Evolutionary conservation across 2,888 invertebrate species (phyloP), one percentile per base, ranked within the genome.

Genomic region (Microplitis deprimator): DNA sequence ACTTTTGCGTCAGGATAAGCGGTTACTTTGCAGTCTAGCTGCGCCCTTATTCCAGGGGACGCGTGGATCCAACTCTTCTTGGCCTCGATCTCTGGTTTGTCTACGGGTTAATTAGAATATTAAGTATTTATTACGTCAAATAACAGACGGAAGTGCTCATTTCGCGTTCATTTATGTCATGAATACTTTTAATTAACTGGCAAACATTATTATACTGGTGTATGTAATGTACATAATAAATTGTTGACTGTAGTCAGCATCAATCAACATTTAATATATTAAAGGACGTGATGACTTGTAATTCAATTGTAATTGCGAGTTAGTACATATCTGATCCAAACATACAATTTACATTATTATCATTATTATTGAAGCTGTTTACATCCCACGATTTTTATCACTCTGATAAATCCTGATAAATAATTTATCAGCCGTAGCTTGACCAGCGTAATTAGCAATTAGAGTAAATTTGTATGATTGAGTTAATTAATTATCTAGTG

Each of bases 1-100:
- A 91, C 88, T 88, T 90, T 81, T 0, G 96, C 93, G 13, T 92
- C 91, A 0, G 96, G 96, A 81, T 93, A 93, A 0, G 96, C 92
- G 80, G 93, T 92, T 10, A 96, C 92, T 5, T 90, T 90, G 80
- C 96, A 96, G 62, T 94, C 92, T 50, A 96, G 89, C 79, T 93
- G 93, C 0, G 94, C 93, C 62, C 94, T 92, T 62, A 94, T 92
- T 0, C 93, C 94, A 0, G 94, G 91, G 3, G 95, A 94, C 0
- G 95, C 94, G 90, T 96, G 96, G 38, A 96, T 93, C 92, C 94
- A 94, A 1, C 92, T 91, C 8, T 93, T 92, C 0, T 92, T 90
- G 1, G 93, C 92, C 59, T 92, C 91, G 20, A 96, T 92, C 84
- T 94, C 94, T 0, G 96, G 96, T 0, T 94, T 93, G 89, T 95